Evolutionary conservation across 2,888 invertebrate genomes (phyloP).

Genomic region (Corbicula japonica): DNA sequence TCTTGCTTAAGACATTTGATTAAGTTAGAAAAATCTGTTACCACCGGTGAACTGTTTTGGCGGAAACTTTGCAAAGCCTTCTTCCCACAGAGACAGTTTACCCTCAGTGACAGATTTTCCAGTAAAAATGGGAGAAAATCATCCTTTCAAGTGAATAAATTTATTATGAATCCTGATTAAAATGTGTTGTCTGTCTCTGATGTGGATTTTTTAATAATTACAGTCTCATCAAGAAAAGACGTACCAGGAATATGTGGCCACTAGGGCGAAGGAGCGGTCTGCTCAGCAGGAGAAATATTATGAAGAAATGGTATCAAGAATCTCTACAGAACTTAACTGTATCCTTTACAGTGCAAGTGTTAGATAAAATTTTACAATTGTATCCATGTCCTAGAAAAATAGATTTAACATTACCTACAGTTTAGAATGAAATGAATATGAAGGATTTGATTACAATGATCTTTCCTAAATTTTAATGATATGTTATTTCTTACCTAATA

Average conservation of each 20-base stretch:
- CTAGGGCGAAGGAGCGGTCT: conserved; percentile 78
- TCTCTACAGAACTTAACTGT: conserved; percentile 79
- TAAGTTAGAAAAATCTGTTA: too few species aligned
- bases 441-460: too few species aligned
- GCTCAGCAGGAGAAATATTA: conserved; percentile 81
- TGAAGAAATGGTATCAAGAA: conserved; percentile 78
- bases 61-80: too few species aligned
- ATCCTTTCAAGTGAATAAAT: neutral
- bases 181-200: neutral
- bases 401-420: too few species aligned
- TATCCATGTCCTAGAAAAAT: neutral
- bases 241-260: conserved; percentile 80
- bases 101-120: too few species aligned
- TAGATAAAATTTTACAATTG: neutral
- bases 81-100: too few species aligned
- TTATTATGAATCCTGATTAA: neutral
- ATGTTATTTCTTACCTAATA: too few species aligned
- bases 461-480: too few species aligned
- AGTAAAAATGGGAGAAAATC: too few species aligned
- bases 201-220: neutral
- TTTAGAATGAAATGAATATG: too few species aligned
- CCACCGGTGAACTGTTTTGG: too few species aligned
- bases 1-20: too few species aligned
- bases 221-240: conserved; percentile 81
- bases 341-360: conserved; percentile 74